Evolutionary conservation across 2,113 vertebrate species (phyloP), one percentile per base, ranked within the genome.

Genomic region (Symphodus melops): DNA sequence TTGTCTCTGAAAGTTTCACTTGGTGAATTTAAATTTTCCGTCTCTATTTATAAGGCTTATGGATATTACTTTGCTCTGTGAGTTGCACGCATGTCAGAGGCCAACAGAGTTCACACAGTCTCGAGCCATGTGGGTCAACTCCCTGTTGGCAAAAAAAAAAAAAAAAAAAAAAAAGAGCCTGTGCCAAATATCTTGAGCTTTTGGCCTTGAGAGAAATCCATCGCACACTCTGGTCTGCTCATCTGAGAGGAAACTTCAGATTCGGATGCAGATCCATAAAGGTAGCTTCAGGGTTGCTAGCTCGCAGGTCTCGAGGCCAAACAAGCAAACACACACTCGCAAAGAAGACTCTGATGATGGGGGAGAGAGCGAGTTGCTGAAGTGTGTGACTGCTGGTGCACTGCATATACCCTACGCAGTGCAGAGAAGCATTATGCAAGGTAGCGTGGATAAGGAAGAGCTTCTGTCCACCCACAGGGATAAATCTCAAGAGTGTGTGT

Each of bases 391-490:
- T 77, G 67, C 72, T 61, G 66, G 42, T 68, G 60, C 54, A 41
- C 69, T n/a, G 85, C 54, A 74, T 57, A 75, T 77, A 48, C 71
- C 59, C 67, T 68, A 75, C 51, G 48, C 84, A 76, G 53, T 56
- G 82, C 73, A 82, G 73, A 72, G 64, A 77, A 83, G 79, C 54
- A 73, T 88, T 86, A 88, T 80, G 80, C 85, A 86, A 87, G 86
- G 66, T 48, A 79, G 68, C 16, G 16, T 71, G 76, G 68, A 80
- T 72, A 56, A 81, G 74, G 65, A 82, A 84, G 72, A 69, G n/a
- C 55, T 87, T 85, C 59, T 72, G 83, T 84, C 86, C 88, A 83
- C 90, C 91, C 88, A 91, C 88, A 53, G 75, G 75, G 70, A 79
- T 5, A 60, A 57, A 72, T 67, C 53, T 82, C 56, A 16, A 52